These are phyloP conservation scores for Busseola fusca DNA, from an alignment of 2,888 invertebrate species.

Conservation along the genomic window DNA sequence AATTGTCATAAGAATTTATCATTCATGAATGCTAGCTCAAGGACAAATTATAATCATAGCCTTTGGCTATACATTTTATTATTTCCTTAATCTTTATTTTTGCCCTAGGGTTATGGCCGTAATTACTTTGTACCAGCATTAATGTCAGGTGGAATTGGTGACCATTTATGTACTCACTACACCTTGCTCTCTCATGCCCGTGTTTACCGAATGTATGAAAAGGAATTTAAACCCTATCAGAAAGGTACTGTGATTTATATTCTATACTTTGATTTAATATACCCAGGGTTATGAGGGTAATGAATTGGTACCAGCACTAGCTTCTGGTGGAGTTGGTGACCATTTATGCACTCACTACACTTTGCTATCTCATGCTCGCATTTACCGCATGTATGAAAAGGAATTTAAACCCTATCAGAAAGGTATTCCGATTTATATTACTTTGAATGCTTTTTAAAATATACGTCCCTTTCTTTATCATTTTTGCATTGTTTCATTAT, in stretches of 20 bases:
- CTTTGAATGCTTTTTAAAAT: constrained; percentile 6
- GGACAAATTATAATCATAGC: background rate
- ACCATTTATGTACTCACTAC: constrained; percentile 91
- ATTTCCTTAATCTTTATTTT: constrained; percentile 11
- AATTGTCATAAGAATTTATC: background rate
- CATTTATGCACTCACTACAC: constrained; percentile 91
- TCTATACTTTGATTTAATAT: constrained; percentile 1
- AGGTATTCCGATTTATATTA: constrained; percentile 72
- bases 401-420: constrained; percentile 86
- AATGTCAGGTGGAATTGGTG: constrained; percentile 83
- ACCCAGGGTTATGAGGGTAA: constrained; percentile 85
- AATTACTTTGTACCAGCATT: constrained; percentile 88
- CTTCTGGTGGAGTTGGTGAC: constrained; percentile 85
- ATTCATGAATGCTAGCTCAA: background rate
- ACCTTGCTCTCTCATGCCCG: constrained; percentile 91
- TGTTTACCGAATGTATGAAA: constrained; percentile 90
- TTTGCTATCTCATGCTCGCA: constrained; percentile 90
- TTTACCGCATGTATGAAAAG: constrained; percentile 90
- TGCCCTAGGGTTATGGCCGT: constrained; percentile 84
- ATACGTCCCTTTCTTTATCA: constrained; percentile 11
- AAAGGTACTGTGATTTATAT: constrained; percentile 78
- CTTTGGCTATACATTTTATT: background rate
- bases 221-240: constrained; percentile 86
- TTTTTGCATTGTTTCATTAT: constrained; percentile 19
- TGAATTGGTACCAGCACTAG: constrained; percentile 88